Base-by-base conservation (phyloP, 2,113 vertebrate species). In the Pardalotus punctatus region DNA sequence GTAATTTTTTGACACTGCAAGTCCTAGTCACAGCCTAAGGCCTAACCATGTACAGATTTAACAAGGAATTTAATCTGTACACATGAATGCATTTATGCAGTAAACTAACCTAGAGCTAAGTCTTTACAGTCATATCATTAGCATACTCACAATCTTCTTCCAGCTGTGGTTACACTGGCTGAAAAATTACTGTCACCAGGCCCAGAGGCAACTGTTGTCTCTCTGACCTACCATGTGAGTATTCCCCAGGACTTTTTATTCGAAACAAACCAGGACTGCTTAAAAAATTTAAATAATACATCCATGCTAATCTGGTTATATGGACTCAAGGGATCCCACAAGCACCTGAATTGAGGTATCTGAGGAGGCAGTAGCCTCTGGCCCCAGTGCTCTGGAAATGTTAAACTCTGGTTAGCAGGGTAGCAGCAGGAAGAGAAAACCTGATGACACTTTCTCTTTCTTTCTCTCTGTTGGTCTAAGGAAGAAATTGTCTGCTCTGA, bases 61-160 rank as follows among this genome's bases (percentile, higher is more conserved):
- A 93, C 62, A 93, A 93, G 81, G 74, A 91, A 81, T 95, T 93
- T 91, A 96, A 86, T 96, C 85, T 90, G 79, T 78, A 83, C 67
- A 83, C 92, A 93, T 90, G 90, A 95, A 88, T 83, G 87, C 54
- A 33, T 93, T 96, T 88, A 88, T 83, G 90, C 79, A 94, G 70
- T 83, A 79, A 91, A 24, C 7, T 94, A 90, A 95, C 91, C 81
- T 70, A 88, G 62, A 95, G 90, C 92, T 88, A 80, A 86, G 67
- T 73, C 64, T 96, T 95, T 96, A 77, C 60, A 86, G 81, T 78
- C 47, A 28, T 74, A 91, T 93, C 86, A 96, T 92, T 93, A 93
- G 27, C 86, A 92, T 40, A 94, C 74, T 74, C 82, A 74, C 76
- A 94, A 56, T 90, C 91, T 92, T 90, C 45, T 85, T 93, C 88